A percentile compares a stretch with the other conserved stretches of the same genome.
Conservation (phyloP, 2,113 vertebrate genomes). For the Mastomys coucha region DNA sequence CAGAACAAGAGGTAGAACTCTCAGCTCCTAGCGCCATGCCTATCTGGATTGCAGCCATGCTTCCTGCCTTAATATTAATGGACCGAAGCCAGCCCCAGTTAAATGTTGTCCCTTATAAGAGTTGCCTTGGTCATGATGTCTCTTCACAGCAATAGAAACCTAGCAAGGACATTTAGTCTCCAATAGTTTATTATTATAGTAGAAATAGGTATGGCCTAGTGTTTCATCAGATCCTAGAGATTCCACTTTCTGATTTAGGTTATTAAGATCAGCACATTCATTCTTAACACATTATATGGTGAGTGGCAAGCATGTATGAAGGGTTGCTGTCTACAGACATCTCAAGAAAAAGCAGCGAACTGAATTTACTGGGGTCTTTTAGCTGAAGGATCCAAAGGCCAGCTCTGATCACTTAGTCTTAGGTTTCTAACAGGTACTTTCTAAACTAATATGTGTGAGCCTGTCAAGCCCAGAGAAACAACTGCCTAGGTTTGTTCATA, state of each 20-base stretch:
- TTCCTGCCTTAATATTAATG: no score
- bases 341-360: neutral
- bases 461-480: neutral
- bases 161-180: neutral
- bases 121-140: no score
- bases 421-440: neutral
- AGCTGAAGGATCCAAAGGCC: neutral
- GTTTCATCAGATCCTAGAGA: neutral
- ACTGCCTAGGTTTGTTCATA: neutral
- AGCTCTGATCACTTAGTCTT: slow-evolving; percentile 30
- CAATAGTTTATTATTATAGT: slow-evolving; percentile 4
- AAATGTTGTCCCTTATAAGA: no score
- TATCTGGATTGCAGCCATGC: no score
- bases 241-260: neutral
- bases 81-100: no score
- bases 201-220: neutral
- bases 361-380: neutral
- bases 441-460: neutral
- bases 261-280: neutral
- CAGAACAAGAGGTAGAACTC: no score
- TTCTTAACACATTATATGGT: neutral
- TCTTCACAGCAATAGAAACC: no score
- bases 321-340: neutral
- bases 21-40: no score
- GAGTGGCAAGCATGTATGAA: neutral